Percentiles rank a stretch among this genome's conserved stretches.
These are phyloP conservation scores for Hippopotamyrus pictus DNA, from an alignment of 2,797 vertebrate genomes.

Conservation along the genomic window DNA sequence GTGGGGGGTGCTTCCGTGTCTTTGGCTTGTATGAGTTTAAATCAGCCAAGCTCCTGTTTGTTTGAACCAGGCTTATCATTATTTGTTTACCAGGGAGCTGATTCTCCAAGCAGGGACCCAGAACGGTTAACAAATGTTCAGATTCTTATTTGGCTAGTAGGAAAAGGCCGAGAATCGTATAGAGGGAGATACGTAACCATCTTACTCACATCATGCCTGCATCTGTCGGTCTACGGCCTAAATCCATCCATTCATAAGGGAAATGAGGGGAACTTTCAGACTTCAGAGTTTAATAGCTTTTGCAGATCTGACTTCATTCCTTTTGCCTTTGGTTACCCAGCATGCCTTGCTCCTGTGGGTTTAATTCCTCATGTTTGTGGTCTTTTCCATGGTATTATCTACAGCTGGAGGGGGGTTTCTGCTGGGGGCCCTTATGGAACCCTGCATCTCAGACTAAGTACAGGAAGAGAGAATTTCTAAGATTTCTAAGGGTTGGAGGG, in stretches of 20 bases:
- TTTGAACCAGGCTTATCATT: background rate
- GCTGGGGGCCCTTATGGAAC: background rate
- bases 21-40: background rate
- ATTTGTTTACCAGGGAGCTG: background rate
- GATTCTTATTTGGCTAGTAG: background rate
- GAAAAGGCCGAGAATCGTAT: background rate
- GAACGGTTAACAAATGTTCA: background rate
- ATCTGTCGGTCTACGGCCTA: slow-evolving; percentile 26
- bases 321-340: slow-evolving; percentile 11
- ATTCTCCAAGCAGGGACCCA: background rate
- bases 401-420: background rate
- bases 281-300: slow-evolving; percentile 48
- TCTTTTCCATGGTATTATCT: background rate
- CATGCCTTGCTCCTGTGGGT: background rate
- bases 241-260: slow-evolving; percentile 26
- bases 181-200: slow-evolving; percentile 43
- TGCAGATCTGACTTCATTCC: slow-evolving; percentile 48
- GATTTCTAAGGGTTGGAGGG: background rate
- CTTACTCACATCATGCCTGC: slow-evolving; percentile 38
- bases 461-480: background rate
- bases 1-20: background rate
- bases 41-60: background rate
- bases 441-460: background rate
- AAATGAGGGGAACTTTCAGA: slow-evolving; percentile 25
- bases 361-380: slow-evolving; percentile 12